phyloP scores from a whole-genome alignment of 1,140 invertebrate species.

The Protaetia brevitarsis region DNA sequence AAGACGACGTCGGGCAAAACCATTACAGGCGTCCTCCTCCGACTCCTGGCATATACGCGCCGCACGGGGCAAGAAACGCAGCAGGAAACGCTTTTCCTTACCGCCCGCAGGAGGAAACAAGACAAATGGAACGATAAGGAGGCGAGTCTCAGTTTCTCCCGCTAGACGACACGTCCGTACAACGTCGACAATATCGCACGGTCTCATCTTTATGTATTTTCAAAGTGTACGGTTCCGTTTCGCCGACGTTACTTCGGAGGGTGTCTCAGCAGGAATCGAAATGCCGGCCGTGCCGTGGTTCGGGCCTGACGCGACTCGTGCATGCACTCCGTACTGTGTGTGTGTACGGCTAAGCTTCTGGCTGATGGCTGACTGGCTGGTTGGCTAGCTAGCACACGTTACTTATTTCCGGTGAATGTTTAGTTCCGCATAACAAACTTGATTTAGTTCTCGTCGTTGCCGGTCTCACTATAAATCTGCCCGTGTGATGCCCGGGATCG shows the following conservation, averaged over 20 bases:
- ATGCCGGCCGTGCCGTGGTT: too few relatives aligned
- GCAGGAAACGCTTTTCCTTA: constrained; percentile 23
- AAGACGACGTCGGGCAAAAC: constrained; percentile 28
- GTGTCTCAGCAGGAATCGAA: not conserved
- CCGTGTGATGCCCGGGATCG: constrained; percentile 6
- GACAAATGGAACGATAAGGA: constrained; percentile 37
- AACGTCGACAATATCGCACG: constrained; percentile 30
- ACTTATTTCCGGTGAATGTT: constrained; percentile 36
- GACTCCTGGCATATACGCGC: not conserved
- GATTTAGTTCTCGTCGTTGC: constrained; percentile 20
- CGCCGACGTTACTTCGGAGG: not conserved
- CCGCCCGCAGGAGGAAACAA: constrained; percentile 30
- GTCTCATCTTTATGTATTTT: constrained; percentile 42
- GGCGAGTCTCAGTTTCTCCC: constrained; percentile 30
- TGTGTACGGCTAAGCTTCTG: too few relatives aligned
- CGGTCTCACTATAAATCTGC: constrained; percentile 22
- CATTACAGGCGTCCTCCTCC: too few relatives aligned
- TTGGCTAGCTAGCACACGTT: constrained; percentile 36
- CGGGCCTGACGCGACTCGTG: too few relatives aligned
- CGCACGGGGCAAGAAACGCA: constrained; percentile 26
- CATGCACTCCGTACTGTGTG: too few relatives aligned
- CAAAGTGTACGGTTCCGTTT: constrained; percentile 26
- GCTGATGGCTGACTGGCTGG: constrained; percentile 22
- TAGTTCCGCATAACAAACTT: constrained; percentile 23
- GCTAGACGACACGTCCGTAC: not conserved